Base-by-base conservation (phyloP, 1,140 invertebrate genomes). In the Zaprionus kolodkinae region DNA sequence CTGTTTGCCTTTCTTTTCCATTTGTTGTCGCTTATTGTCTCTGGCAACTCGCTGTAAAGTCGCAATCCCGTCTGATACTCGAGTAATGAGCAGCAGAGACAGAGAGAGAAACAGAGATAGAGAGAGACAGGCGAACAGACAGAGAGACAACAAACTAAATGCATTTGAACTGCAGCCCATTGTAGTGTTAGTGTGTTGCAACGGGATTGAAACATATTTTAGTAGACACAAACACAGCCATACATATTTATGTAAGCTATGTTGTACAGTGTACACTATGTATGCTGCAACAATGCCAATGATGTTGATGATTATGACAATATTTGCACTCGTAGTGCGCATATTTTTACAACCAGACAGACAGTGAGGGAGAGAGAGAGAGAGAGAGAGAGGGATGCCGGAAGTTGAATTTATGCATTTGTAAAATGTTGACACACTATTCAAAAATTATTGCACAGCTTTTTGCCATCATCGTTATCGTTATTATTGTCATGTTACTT, bases 371-470 rank as follows among this genome's bases (percentile, higher is more conserved):
- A 7, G 43, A 35, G 21, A 3, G 45, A 21, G 10, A 43, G 62
- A 15, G 13, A 12, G 17, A 57, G 40, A 10, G 27, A 25, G 38
- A 52, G 35, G 48, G 50, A 75, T 75, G 70, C 38, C 83, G 83
- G 83, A 87, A 87, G 84, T 87, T 87, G 84, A 87, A 84, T 88
- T 87, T 87, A 83, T 87, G 85, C 85, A 89, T 88, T 88, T 81
- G 75, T 75, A 76, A 82, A 84, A 79, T 88, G 85, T 88, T 88
- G 87, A 84, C 84, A 88, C 74, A 81, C 85, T 80, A 88, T 84
- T 88, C 84, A 89, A 88, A 88, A 87, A 87, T 87, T 87, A 87
- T 87, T 88, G 83, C 80, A 81, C 79, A 72, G 86, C 76, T 76
- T 86, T 85, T 86, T 85, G 67, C 59, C 38, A 50, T 27, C 60